Evolutionary conservation across 1,140 invertebrate genomes (phyloP).

Genomic region (Camponotus pennsylvanicus): DNA sequence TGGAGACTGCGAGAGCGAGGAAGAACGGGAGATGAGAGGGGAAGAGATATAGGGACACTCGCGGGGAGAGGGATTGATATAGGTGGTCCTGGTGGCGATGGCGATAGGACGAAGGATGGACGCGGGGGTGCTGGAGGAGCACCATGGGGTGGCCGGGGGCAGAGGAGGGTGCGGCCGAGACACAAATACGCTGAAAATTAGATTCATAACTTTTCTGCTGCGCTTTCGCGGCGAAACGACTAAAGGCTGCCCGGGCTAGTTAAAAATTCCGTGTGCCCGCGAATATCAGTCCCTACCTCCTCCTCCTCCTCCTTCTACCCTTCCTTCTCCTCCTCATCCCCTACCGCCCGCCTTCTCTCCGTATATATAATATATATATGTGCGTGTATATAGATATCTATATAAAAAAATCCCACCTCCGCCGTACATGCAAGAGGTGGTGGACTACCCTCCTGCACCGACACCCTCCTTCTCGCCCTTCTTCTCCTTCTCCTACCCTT

Average conservation of each 20-base stretch:
- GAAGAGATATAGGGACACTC: constrained; percentile 61
- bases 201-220: constrained; percentile 85
- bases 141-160: constrained; percentile 42
- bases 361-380: neutral
- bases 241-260: constrained; percentile 79
- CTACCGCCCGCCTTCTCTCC: constrained; percentile 22
- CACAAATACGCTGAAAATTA: constrained; percentile 84
- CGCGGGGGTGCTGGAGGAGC: constrained; percentile 50
- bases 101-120: constrained; percentile 63
- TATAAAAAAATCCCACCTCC: constrained; percentile 68
- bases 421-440: constrained; percentile 56
- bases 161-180: constrained; percentile 70
- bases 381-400: neutral
- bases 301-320: constrained; percentile 25
- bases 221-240: constrained; percentile 78
- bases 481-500: constrained; percentile 38
- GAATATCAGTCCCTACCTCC: constrained; percentile 81
- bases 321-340: constrained; percentile 35
- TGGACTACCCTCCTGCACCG: constrained; percentile 58
- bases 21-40: constrained; percentile 54
- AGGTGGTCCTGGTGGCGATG: constrained; percentile 71
- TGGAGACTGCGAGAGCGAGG: constrained; percentile 64
- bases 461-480: constrained; percentile 64
- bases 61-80: constrained; percentile 64
- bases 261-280: constrained; percentile 84